Evolutionary conservation across 2,797 vertebrate genomes (phyloP).

Genomic region (Acanthurus tractus): DNA sequence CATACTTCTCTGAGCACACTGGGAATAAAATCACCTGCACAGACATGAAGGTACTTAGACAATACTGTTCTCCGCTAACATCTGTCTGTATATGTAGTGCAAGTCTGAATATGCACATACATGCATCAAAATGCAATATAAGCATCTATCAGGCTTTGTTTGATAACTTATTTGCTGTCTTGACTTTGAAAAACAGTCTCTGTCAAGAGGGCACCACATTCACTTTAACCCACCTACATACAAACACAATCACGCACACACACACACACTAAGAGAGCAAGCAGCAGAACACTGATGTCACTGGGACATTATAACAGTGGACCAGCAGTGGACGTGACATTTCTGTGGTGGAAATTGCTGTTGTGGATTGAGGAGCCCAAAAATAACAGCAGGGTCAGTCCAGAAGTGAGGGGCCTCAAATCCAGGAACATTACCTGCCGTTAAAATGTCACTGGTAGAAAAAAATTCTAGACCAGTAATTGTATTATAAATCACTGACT

Average conservation of each 20-base stretch:
- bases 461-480: neutral
- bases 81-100: conserved; percentile 5
- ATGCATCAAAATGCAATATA: neutral
- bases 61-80: neutral
- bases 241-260: conserved; percentile 2
- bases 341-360: conserved; percentile 1
- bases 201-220: conserved; percentile 7
- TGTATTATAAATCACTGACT: neutral
- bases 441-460: conserved; percentile 4
- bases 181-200: conserved; percentile 17
- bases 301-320: conserved; percentile 3
- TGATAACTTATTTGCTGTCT: conserved; percentile 11
- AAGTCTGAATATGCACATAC: conserved; percentile 1
- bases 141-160: neutral
- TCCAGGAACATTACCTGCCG: neutral
- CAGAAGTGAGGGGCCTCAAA: neutral
- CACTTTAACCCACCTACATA: too few relatives aligned
- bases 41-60: neutral
- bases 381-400: neutral
- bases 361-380: neutral
- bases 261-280: neutral
- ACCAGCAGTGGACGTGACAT: conserved; percentile 14
- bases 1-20: conserved; percentile 5
- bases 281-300: conserved; percentile 28
- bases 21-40: conserved; percentile 7